Conservation (phyloP, 2,888 invertebrate species). For the Podotricha telesiphe region DNA sequence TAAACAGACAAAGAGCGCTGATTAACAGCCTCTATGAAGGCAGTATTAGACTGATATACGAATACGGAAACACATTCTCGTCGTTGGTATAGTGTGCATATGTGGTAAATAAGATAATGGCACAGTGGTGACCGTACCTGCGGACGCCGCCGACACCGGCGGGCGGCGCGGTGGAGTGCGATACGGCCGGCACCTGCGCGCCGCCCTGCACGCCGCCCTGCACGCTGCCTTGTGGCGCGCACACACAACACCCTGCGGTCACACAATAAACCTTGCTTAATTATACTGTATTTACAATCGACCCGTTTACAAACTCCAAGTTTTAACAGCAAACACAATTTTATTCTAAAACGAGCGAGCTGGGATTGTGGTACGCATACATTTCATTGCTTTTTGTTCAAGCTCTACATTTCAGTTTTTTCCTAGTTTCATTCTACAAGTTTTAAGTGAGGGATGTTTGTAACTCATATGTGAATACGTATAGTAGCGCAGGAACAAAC, state of each 20-base stretch:
- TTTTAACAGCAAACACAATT: slow-evolving; percentile 11
- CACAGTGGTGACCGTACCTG: slow-evolving; percentile 61
- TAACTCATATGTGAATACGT: slow-evolving; percentile 17
- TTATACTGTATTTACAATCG: slow-evolving; percentile 8
- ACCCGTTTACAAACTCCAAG: not conserved
- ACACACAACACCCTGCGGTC: slow-evolving; percentile 79
- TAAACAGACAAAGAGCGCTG: slow-evolving; percentile 19
- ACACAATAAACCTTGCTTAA: slow-evolving; percentile 36
- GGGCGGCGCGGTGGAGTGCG: slow-evolving; percentile 79
- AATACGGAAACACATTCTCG: slow-evolving; percentile 28
- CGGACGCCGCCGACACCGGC: slow-evolving; percentile 85
- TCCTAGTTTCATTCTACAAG: slow-evolving; percentile 13
- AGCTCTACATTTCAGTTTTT: slow-evolving; percentile 22
- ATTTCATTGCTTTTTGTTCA: slow-evolving; percentile 24
- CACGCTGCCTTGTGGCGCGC: slow-evolving; percentile 85
- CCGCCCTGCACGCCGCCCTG: slow-evolving; percentile 81
- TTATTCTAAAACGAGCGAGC: slow-evolving; percentile 12
- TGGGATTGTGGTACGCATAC: slow-evolving; percentile 9
- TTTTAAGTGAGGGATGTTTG: slow-evolving; percentile 23
- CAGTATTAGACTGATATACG: slow-evolving; percentile 18
- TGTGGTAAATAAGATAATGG: slow-evolving; percentile 14
- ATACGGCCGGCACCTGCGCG: slow-evolving; percentile 80
- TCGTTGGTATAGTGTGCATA: slow-evolving; percentile 12
- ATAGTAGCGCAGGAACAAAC: slow-evolving; percentile 5
- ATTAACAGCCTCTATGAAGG: slow-evolving; percentile 11